Evolutionary conservation across 35 echinoderm and acorn worm species (phyloP).

Genomic region (Apostichopus californicus): DNA sequence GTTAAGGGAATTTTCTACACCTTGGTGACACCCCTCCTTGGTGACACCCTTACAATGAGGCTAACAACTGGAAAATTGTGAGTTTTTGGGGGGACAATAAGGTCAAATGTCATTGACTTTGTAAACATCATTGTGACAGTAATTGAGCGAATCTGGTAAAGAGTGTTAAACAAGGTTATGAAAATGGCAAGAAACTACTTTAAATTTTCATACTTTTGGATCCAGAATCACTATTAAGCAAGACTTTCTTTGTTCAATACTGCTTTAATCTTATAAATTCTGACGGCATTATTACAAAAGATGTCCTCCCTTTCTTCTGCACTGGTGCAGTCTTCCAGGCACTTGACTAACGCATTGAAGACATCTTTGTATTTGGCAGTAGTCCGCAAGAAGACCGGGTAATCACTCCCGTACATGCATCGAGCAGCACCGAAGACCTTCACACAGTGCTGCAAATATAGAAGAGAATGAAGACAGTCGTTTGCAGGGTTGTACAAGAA

Average conservation of each 20-base stretch:
- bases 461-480: constrained; percentile 3
- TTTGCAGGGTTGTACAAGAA: neutral
- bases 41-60: too few relatives aligned
- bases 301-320: constrained; percentile 68
- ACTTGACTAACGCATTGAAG: constrained; percentile 35
- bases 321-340: constrained; percentile 74
- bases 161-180: too few relatives aligned
- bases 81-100: too few relatives aligned
- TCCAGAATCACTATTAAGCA: neutral
- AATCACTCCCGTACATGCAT: constrained; percentile 82
- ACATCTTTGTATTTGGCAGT: constrained; percentile 65
- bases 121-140: too few relatives aligned
- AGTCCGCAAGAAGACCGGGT: constrained; percentile 67
- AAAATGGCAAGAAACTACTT: too few relatives aligned
- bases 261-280: constrained; percentile 69
- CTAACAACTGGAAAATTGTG: too few relatives aligned
- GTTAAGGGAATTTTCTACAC: too few relatives aligned
- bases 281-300: constrained; percentile 73
- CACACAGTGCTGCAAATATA: constrained; percentile 69
- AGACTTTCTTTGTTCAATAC: constrained; percentile 20
- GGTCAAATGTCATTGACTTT: too few relatives aligned
- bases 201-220: too few relatives aligned
- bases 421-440: constrained; percentile 67
- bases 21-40: too few relatives aligned
- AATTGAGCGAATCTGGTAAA: too few relatives aligned